Base-by-base conservation (phyloP, 2,113 vertebrate genomes). In the Pterocles burchelli region DNA sequence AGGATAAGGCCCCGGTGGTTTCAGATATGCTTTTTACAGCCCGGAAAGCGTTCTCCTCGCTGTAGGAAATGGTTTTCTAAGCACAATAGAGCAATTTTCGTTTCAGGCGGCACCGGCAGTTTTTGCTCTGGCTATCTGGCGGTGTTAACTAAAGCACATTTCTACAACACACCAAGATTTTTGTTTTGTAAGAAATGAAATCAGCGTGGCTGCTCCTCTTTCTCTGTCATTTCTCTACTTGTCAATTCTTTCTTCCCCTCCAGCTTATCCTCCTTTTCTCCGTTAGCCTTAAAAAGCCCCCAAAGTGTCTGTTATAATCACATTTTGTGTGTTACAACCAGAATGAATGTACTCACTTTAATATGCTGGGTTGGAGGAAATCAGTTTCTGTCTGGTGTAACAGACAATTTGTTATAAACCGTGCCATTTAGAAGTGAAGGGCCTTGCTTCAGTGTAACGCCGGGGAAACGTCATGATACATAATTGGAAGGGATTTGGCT, bases 281-380 rank as follows among this genome's bases (percentile, higher is more conserved):
- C 1, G 13, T 87, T 93, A 94, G 89, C 92, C 94, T 97, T 90
- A 89, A 86, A 95, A 96, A 96, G 95, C 92, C 96, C 96, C 95
- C 94, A 91, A 96, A 96, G 97, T 97, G 93, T 97, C 96, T 96
- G 94, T 90, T 97, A 91, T 96, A 95, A 97, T 97, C 88, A 95
- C 92, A 95, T 97, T 97, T 97, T 93, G 91, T 93, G 90, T 93
- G 94, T 95, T 97, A 96, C 94, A 96, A 94, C 73, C 95, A 92
- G 89, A 95, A 94, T 89, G 92, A 97, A 95, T 95, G 93, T 86
- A 94, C 93, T 96, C 93, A 67, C 92, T 96, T 96, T 97, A 95
- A 95, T 97, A 97, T 85, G 89, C 81, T 85, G 93, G 88, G 93
- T 81, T 96, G 96, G 93, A 92, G 93, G 77, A 96, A 97, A 95